Evolutionary conservation across 2,888 invertebrate genomes (phyloP).

Genomic region (Pyrocoelia pectoralis): DNA sequence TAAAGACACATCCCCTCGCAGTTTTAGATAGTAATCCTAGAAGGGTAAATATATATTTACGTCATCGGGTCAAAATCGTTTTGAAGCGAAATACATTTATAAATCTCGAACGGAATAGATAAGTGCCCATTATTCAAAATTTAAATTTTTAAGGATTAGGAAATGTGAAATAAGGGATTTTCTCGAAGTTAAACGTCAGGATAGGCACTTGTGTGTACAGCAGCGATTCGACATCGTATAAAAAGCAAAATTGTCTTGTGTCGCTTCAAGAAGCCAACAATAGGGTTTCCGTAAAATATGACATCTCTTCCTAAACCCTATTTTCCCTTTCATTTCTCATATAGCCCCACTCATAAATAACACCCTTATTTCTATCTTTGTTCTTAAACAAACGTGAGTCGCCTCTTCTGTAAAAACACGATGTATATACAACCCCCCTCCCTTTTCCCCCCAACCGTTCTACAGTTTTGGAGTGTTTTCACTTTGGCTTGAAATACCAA

Average conservation of each 20-base stretch:
- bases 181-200: not conserved
- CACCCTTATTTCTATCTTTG: conserved; percentile 21
- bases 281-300: conserved; percentile 50
- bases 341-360: conserved; percentile 50
- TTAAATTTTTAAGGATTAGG: not conserved
- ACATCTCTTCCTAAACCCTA: conserved; percentile 53
- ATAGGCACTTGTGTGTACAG: not conserved
- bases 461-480: not conserved
- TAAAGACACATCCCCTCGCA: too few species aligned
- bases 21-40: too few species aligned
- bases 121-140: not conserved
- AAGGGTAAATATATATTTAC: too few species aligned
- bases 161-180: not conserved
- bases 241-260: conserved; percentile 21
- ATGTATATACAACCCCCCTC: conserved; percentile 11
- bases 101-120: not conserved
- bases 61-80: too few species aligned
- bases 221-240: conserved; percentile 12
- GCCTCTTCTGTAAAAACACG: conserved; percentile 15
- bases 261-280: conserved; percentile 45
- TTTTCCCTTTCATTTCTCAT: conserved; percentile 57
- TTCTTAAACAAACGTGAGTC: conserved; percentile 18
- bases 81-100: not conserved
- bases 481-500: not conserved
- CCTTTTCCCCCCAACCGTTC: not conserved